phyloP scores from a whole-genome alignment of 1,140 invertebrate genomes.

The Macrosteles quadrilineatus region DNA sequence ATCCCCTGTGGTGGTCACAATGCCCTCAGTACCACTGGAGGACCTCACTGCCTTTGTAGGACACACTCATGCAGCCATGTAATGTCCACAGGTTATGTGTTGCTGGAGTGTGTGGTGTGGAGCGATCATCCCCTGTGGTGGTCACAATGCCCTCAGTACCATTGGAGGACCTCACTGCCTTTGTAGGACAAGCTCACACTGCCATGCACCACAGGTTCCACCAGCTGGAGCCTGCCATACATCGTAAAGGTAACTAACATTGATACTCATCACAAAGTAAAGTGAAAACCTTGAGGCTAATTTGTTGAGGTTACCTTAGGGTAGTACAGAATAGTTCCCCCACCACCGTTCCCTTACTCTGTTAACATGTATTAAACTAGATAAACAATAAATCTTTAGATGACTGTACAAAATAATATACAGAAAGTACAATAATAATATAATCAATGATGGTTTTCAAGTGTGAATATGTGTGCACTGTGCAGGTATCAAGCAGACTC shows the following conservation, averaged over 20 bases:
- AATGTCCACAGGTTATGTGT: too few relatives aligned
- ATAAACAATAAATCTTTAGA: too few relatives aligned
- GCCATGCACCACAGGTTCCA: constrained; percentile 48
- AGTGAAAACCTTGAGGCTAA: too few relatives aligned
- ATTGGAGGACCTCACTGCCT: constrained; percentile 47
- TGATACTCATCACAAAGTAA: not conserved
- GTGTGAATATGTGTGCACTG: not conserved
- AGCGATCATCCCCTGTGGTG: constrained; percentile 40
- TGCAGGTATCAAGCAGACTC: constrained; percentile 49
- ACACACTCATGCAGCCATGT: constrained; percentile 42
- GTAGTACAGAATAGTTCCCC: too few relatives aligned
- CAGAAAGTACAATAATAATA: too few relatives aligned
- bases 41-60: constrained; percentile 48
- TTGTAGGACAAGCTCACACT: constrained; percentile 45
- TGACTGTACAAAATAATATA: too few relatives aligned
- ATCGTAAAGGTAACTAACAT: constrained; percentile 45
- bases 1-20: constrained; percentile 44
- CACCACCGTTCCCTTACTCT: too few relatives aligned
- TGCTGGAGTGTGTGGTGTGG: not conserved
- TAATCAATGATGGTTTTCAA: too few relatives aligned
- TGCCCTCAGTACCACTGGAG: constrained; percentile 47
- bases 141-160: constrained; percentile 49
- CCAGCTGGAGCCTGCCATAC: constrained; percentile 48
- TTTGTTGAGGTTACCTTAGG: too few relatives aligned
- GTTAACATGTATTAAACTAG: too few relatives aligned